These are phyloP conservation scores for Alectoris magna DNA, from an alignment of 2,797 vertebrate species.

Conservation along the genomic window DNA sequence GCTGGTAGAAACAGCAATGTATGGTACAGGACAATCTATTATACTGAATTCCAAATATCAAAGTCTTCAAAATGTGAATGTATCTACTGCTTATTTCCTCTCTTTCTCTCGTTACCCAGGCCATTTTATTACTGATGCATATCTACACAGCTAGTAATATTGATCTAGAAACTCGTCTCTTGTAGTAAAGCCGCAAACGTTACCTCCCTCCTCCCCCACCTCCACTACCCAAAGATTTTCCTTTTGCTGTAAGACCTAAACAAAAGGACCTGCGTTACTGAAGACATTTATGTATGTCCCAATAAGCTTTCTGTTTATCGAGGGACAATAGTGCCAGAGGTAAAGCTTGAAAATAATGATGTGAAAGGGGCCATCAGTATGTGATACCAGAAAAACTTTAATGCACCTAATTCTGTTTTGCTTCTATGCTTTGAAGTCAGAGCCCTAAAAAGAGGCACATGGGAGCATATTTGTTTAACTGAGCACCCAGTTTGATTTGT, in stretches of 20 bases:
- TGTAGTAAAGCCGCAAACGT: conserved; percentile 46
- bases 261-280: not conserved
- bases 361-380: not conserved
- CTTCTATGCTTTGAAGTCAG: not conserved
- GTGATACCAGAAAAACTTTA: not conserved
- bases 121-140: conserved; percentile 35
- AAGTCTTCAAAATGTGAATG: not conserved
- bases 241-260: not conserved
- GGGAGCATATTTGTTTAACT: not conserved
- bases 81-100: conserved; percentile 24
- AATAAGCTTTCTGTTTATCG: not conserved
- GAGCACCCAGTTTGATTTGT: not conserved
- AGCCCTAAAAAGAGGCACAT: not conserved
- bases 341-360: not conserved
- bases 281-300: not conserved
- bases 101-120: conserved; percentile 15
- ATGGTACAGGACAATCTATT: not conserved
- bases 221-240: not conserved
- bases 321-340: not conserved
- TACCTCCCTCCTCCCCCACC: conserved; percentile 43
- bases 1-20: rapidly evolving
- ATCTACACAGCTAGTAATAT: conserved; percentile 32
- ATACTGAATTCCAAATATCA: not conserved
- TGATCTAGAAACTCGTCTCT: conserved; percentile 41
- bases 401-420: not conserved